A percentile compares a stretch with the other conserved stretches of the same genome.
phyloP scores from a whole-genome alignment of 1,140 invertebrate species.

The Drosophila ananassae region DNA sequence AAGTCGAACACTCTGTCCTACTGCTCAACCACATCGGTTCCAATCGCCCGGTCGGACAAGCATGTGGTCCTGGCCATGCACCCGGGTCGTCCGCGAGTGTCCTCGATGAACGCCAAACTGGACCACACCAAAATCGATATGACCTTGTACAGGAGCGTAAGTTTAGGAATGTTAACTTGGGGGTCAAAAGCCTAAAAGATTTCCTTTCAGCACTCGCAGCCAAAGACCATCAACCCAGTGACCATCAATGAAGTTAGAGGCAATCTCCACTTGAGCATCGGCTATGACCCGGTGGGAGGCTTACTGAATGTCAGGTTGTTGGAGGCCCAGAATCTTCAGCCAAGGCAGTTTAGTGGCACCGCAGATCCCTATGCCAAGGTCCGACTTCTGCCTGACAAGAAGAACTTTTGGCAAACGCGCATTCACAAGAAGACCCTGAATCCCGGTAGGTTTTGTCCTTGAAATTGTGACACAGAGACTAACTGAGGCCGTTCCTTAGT shows the following conservation, averaged over 20 bases:
- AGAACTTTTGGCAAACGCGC: conserved; percentile 87
- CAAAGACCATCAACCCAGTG: conserved; percentile 49
- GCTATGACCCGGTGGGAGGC: conserved; percentile 85
- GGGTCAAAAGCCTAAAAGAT: not conserved
- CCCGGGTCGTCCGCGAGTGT: conserved; percentile 80
- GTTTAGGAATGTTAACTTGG: not conserved
- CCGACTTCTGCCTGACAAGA: conserved; percentile 86
- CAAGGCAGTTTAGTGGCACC: conserved; percentile 86
- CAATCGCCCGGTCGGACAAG: conserved; percentile 85
- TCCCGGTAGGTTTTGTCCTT: conserved; percentile 84
- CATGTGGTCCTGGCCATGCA: conserved; percentile 85
- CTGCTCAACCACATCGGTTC: conserved; percentile 79
- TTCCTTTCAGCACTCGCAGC: conserved; percentile 61
- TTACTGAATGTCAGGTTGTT: conserved; percentile 85
- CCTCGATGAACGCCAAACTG: conserved; percentile 85
- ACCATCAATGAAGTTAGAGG: conserved; percentile 84
- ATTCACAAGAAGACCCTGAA: conserved; percentile 88
- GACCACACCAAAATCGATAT: conserved; percentile 86
- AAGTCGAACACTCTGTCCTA: conserved; percentile 79
- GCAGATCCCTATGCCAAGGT: conserved; percentile 87
- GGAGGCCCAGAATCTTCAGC: conserved; percentile 86
- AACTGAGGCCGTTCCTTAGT: conserved; percentile 72
- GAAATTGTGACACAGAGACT: not conserved
- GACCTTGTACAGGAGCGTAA: conserved; percentile 84
- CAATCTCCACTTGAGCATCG: conserved; percentile 84